A percentile compares a stretch with the other conserved stretches of the same genome.
Conservation (phyloP, 37 sponge, comb jelly and placozoan species). For the Halichondria panicea region DNA sequence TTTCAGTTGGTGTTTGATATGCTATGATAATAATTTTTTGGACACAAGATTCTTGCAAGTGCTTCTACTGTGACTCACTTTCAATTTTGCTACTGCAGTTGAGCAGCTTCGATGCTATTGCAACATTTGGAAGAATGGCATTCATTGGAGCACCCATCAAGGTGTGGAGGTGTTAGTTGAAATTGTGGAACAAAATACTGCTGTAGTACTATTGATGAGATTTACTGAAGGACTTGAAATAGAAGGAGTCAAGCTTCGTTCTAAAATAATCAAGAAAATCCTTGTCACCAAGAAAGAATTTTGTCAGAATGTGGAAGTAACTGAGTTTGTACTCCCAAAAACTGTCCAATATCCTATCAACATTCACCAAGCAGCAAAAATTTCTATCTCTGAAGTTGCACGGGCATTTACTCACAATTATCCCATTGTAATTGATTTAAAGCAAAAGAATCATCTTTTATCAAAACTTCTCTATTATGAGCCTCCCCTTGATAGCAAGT, state of each 20-base stretch:
- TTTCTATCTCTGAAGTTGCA: background rate
- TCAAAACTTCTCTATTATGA: constrained; percentile 5
- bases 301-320: background rate
- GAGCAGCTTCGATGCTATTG: no score
- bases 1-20: constrained; percentile 3
- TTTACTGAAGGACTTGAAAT: constrained; percentile 15
- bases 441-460: background rate
- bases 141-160: constrained; percentile 6
- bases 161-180: constrained; percentile 16
- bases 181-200: constrained; percentile 15
- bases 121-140: constrained; percentile 33
- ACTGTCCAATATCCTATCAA: background rate
- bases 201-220: background rate
- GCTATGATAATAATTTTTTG: background rate
- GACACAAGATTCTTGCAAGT: constrained; percentile 16
- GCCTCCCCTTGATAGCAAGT: background rate
- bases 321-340: constrained; percentile 5
- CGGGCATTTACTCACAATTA: background rate
- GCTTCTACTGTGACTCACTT: constrained; percentile 13
- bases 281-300: background rate
- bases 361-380: background rate
- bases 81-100: constrained; percentile 16
- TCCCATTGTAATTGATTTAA: background rate
- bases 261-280: constrained; percentile 13
- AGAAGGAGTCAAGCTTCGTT: constrained; percentile 12